Evolutionary conservation across 2,797 vertebrate genomes (phyloP), one percentile per base, ranked within the genome.

Genomic region (Xiphorhynchus erythropygius): DNA sequence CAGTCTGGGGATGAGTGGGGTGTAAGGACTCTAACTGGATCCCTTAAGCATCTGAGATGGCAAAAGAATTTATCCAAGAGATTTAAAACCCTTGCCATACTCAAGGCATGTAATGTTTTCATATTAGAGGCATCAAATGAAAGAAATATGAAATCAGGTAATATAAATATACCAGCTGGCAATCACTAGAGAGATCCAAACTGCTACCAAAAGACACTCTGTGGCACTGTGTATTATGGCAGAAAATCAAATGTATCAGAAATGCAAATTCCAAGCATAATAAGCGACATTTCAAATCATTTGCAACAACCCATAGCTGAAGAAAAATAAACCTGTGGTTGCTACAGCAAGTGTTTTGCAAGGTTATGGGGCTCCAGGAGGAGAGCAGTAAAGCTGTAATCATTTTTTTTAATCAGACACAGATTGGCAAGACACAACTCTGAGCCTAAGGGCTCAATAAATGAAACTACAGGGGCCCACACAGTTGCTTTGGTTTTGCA

Each of bases 401-500:
- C 10, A n/a, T 55, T 83, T 71, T 52, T 75, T 82, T 71, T 13
- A 85, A 63, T 89, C 68, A 55, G 84, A n/a, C 39, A 35, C 50
- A 76, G 47, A 83, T 89, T 85, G 68, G 37, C 70, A 84, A 90
- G 57, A 53, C 30, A 41, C 42, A 92, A 30, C 44, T 70, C 37
- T 57, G 62, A 92, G 69, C 50, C 64, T 57, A 56, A 77, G 68
- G 71, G 83, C 80, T 90, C 62, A 80, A 62, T 71, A 91, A 93
- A 85, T 60, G 32, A 41, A 94, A 56, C 37, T 60, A 35, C 46
- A 92, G 84, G 57, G 62, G 55, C 19, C 37, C 56, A 47, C 75
- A 65, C 82, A 94, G 69, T 69, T 88, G 25, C 56, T 90, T 92
- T 92, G 21, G 30, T 88, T 95, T 92, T 84, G 18, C 7, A 49